A percentile compares a stretch with the other conserved stretches of the same genome.
These are phyloP conservation scores for Heterochromis multidens DNA, from an alignment of 2,113 vertebrate species.

Conservation along the genomic window DNA sequence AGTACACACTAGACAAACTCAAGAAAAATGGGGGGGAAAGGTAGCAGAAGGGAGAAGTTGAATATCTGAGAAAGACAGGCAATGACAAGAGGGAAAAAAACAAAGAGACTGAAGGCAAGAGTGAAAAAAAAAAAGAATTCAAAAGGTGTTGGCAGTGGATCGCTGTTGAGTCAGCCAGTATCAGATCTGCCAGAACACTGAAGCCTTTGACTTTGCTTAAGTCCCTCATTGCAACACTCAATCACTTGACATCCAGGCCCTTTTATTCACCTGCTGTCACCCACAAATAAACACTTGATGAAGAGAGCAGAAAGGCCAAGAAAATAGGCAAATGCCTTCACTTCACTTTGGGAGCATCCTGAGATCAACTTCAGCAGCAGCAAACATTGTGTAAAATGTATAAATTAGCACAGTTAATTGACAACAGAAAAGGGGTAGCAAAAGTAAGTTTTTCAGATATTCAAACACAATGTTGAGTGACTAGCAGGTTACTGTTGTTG, in stretches of 20 bases:
- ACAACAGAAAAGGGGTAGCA: neutral
- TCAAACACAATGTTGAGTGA: neutral
- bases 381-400: neutral
- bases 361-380: neutral
- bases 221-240: conserved; percentile 17
- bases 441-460: neutral
- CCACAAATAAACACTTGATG: conserved; percentile 64
- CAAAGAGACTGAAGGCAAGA: neutral
- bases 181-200: conserved; percentile 33
- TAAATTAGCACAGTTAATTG: neutral
- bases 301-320: conserved; percentile 31
- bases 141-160: conserved; percentile 11
- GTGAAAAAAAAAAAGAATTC: neutral
- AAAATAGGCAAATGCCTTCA: neutral
- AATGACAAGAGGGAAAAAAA: neutral
- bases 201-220: conserved; percentile 41
- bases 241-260: conserved; percentile 47
- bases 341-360: conserved; percentile 4
- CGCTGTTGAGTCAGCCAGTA: conserved; percentile 13
- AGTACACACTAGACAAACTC: conserved; percentile 46
- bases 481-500: neutral
- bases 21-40: neutral
- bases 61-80: neutral
- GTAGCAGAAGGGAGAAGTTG: neutral
- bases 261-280: conserved; percentile 47